Evolutionary conservation across 2,888 invertebrate genomes (phyloP).

Genomic region (Stenolophus ochropezus): DNA sequence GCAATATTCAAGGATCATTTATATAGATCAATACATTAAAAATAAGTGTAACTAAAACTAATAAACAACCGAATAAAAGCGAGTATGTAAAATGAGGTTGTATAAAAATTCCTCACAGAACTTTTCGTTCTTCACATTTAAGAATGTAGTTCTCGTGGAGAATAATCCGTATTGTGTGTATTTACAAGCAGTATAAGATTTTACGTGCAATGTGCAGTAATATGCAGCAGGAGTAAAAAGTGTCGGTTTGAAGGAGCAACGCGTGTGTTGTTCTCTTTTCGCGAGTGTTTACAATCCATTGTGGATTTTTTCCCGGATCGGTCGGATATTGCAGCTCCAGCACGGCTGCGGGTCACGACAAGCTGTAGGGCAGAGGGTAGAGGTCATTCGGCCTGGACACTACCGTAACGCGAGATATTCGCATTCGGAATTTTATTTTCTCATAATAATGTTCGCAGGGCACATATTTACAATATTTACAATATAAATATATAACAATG

Average conservation of each 20-base stretch:
- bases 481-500: too few relatives aligned
- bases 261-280: neutral
- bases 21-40: too few relatives aligned
- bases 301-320: neutral
- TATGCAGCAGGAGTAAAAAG: neutral
- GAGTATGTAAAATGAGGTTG: too few relatives aligned
- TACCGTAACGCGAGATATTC: neutral
- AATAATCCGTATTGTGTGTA: neutral
- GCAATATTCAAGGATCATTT: too few relatives aligned
- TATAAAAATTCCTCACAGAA: too few relatives aligned
- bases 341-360: constrained; percentile 5
- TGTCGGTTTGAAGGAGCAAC: neutral
- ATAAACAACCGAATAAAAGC: too few relatives aligned
- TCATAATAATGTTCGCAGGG: neutral
- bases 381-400: neutral
- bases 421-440: neutral
- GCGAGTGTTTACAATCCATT: neutral
- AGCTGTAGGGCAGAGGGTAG: constrained; percentile 10
- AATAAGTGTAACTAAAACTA: too few relatives aligned
- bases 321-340: neutral
- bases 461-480: too few relatives aligned
- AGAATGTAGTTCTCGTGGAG: neutral
- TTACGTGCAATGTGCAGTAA: neutral
- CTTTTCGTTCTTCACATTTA: neutral
- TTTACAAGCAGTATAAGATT: neutral